Percentiles rank a stretch among this genome's conserved stretches.
These are phyloP conservation scores for Odontomachus brunneus DNA, from an alignment of 1,140 invertebrate genomes.

Conservation along the genomic window DNA sequence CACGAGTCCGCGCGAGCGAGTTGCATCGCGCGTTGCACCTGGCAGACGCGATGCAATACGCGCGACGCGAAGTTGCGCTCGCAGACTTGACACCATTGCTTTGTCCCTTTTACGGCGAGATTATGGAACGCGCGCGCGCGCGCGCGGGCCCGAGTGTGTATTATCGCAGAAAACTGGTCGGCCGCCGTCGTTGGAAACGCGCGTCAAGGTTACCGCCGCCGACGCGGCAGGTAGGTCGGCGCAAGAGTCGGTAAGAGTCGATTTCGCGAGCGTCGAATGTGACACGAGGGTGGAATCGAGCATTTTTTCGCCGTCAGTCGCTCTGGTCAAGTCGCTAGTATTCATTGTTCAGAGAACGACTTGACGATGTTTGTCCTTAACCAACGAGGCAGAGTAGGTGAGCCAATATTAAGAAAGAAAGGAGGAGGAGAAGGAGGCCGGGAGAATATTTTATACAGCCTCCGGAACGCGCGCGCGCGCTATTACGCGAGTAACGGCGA, in stretches of 20 bases:
- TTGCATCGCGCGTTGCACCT: conserved; percentile 26
- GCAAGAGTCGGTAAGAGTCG: conserved; percentile 60
- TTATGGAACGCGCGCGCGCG: conserved; percentile 64
- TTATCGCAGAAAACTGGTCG: conserved; percentile 73
- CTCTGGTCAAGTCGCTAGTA: no score
- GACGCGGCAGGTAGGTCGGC: conserved; percentile 62
- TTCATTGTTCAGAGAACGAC: no score
- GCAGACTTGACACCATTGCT: conserved; percentile 73
- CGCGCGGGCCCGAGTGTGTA: conserved; percentile 11
- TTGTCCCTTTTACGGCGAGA: conserved; percentile 73
- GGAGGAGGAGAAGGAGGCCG: neutral
- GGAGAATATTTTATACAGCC: conserved; percentile 3
- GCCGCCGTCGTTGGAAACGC: conserved; percentile 59
- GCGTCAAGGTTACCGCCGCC: conserved; percentile 67
- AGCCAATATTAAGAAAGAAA: neutral
- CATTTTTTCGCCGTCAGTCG: no score
- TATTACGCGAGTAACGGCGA: conserved; percentile 35
- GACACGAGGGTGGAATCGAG: neutral
- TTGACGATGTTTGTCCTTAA: no score
- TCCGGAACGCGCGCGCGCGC: conserved; percentile 1
- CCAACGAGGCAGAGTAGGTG: no score
- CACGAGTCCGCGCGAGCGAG: conserved; percentile 1
- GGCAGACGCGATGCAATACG: conserved; percentile 9
- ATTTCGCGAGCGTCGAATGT: conserved; percentile 45
- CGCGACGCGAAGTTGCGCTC: conserved; percentile 45